These are phyloP conservation scores for Andrena haemorrhoa DNA, from an alignment of 2,888 invertebrate species.

Conservation along the genomic window DNA sequence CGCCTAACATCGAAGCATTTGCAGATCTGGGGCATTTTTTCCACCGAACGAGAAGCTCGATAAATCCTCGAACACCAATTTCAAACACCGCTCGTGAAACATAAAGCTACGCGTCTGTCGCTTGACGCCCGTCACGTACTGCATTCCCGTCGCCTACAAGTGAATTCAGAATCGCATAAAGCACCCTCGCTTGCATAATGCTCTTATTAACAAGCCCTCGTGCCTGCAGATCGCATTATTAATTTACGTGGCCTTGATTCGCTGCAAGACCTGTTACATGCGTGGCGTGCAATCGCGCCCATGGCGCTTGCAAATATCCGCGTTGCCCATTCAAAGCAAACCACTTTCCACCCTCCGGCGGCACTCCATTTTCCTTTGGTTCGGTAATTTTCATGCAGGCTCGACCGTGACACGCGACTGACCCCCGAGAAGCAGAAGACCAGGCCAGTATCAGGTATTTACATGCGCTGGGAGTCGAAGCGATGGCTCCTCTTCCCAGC, in stretches of 20 bases:
- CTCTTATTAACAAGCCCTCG: not conserved
- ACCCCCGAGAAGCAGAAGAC: not conserved
- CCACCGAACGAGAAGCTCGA: not conserved
- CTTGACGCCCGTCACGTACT: not conserved
- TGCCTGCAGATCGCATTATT: not conserved
- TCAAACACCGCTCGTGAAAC: not conserved
- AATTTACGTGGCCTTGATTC: slow-evolving; percentile 19
- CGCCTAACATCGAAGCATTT: no score
- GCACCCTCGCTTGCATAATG: not conserved
- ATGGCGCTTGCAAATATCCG: not conserved
- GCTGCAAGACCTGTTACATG: not conserved
- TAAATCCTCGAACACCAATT: not conserved
- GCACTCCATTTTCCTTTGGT: not conserved
- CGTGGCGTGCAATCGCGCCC: not conserved
- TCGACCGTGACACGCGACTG: not conserved
- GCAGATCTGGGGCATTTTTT: not conserved
- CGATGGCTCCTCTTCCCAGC: not conserved
- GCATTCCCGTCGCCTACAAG: not conserved
- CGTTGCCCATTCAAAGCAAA: not conserved
- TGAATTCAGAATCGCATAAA: not conserved
- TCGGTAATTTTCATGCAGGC: not conserved
- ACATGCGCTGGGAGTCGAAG: not conserved
- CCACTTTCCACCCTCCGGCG: not conserved
- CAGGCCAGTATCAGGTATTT: not conserved
- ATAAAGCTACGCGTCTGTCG: not conserved